Percentiles rank a stretch among this genome's conserved stretches.
These are phyloP conservation scores for Eretmocerus hayati DNA, from an alignment of 2,888 invertebrate genomes.

Conservation along the genomic window DNA sequence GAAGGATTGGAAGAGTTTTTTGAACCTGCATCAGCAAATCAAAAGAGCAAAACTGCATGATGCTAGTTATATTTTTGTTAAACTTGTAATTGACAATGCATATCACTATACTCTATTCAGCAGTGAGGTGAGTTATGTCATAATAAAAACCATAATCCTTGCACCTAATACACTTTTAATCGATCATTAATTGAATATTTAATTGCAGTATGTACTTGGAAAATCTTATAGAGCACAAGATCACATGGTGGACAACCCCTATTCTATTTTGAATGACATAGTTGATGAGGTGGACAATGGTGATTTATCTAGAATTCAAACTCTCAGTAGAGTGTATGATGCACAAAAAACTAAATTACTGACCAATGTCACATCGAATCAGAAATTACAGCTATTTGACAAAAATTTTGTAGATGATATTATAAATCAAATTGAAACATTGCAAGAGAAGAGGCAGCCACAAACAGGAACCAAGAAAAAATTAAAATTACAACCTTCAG, in stretches of 20 bases:
- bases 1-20: conserved; percentile 34
- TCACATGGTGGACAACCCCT: conserved; percentile 25
- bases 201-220: conserved; percentile 34
- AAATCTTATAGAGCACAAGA: conserved; percentile 26
- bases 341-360: conserved; percentile 18
- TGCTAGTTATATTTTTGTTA: conserved; percentile 39
- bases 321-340: conserved; percentile 30
- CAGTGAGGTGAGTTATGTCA: conserved; percentile 32
- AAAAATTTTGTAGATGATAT: conserved; percentile 27
- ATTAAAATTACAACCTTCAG: no score
- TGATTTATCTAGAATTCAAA: conserved; percentile 26
- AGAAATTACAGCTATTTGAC: conserved; percentile 28
- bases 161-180: no score
- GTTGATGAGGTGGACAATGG: conserved; percentile 25
- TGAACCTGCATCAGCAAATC: conserved; percentile 34
- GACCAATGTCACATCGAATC: conserved; percentile 4
- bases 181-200: conserved; percentile 3
- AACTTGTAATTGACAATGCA: conserved; percentile 34
- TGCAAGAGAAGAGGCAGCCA: conserved; percentile 20
- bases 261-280: conserved; percentile 29
- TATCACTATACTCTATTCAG: conserved; percentile 34
- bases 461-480: conserved; percentile 9
- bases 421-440: conserved; percentile 21
- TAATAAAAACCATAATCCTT: no score
- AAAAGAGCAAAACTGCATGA: conserved; percentile 36